phyloP scores from a whole-genome alignment of 2,888 invertebrate genomes.

The Sesamia inferens region DNA sequence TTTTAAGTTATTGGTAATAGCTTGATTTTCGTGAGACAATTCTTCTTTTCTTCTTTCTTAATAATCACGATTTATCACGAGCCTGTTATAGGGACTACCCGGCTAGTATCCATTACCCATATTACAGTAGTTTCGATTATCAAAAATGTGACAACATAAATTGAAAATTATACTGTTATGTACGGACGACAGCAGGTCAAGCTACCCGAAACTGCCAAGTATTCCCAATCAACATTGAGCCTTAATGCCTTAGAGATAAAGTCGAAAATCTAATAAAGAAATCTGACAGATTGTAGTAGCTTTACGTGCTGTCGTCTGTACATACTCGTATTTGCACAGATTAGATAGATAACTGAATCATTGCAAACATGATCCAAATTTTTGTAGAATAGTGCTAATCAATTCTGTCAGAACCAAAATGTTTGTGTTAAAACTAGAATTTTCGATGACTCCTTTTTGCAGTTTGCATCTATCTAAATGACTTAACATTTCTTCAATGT shows the following conservation, averaged over 20 bases:
- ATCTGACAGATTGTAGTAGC: too few species aligned
- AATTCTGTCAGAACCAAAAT: background rate
- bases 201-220: too few species aligned
- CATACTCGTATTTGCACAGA: background rate
- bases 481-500: constrained; percentile 37
- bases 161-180: background rate
- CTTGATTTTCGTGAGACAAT: background rate
- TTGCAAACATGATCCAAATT: background rate
- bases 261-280: too few species aligned
- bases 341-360: background rate
- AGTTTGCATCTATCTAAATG: constrained; percentile 33
- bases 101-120: too few species aligned
- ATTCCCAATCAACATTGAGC: too few species aligned
- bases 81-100: background rate
- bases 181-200: too few species aligned
- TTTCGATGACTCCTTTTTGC: constrained; percentile 18
- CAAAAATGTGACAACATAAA: background rate
- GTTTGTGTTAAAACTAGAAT: constrained; percentile 23
- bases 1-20: background rate
- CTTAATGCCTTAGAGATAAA: too few species aligned
- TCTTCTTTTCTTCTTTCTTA: too few species aligned
- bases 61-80: too few species aligned
- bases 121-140: background rate
- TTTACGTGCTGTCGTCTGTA: too few species aligned
- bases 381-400: background rate